Conservation (phyloP, 2,888 invertebrate species). For the Archips crataeganus region DNA sequence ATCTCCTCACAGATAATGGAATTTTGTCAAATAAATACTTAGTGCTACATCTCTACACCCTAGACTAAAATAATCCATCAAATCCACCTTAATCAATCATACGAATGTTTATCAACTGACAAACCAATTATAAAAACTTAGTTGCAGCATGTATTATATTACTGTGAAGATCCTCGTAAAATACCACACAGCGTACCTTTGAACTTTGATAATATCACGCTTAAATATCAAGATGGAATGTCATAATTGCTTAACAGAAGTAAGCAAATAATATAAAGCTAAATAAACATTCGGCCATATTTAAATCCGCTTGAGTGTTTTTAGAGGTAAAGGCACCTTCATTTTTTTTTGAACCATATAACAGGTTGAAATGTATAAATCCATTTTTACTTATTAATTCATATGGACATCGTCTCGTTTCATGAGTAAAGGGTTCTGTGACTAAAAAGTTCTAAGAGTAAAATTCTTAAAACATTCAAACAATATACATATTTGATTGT, state of each 20-base stretch:
- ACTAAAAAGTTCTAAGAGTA: too few relatives aligned
- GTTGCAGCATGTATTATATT: neutral
- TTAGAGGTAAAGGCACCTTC: slow-evolving; percentile 23
- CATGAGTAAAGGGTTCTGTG: too few relatives aligned
- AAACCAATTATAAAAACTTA: slow-evolving; percentile 26
- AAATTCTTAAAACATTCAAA: too few relatives aligned
- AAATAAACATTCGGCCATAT: slow-evolving; percentile 33
- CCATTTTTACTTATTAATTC: too few relatives aligned
- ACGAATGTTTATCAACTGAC: slow-evolving; percentile 15
- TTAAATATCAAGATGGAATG: slow-evolving; percentile 28
- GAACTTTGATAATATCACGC: slow-evolving; percentile 38
- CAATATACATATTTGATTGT: too few relatives aligned
- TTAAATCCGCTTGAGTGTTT: slow-evolving; percentile 28
- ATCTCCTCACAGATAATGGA: neutral
- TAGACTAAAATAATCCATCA: slow-evolving; percentile 13
- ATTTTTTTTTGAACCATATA: slow-evolving; percentile 20
- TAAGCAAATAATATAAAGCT: slow-evolving; percentile 35
- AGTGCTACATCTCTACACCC: neutral
- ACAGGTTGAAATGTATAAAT: neutral
- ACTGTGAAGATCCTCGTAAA: slow-evolving; percentile 7
- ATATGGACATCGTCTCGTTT: too few relatives aligned
- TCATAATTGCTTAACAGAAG: slow-evolving; percentile 32
- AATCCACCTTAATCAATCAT: slow-evolving; percentile 1
- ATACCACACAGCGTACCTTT: slow-evolving; percentile 34
- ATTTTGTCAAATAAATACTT: neutral